phyloP scores from a whole-genome alignment of 2,888 invertebrate genomes.

The Orchesella flavescens region DNA sequence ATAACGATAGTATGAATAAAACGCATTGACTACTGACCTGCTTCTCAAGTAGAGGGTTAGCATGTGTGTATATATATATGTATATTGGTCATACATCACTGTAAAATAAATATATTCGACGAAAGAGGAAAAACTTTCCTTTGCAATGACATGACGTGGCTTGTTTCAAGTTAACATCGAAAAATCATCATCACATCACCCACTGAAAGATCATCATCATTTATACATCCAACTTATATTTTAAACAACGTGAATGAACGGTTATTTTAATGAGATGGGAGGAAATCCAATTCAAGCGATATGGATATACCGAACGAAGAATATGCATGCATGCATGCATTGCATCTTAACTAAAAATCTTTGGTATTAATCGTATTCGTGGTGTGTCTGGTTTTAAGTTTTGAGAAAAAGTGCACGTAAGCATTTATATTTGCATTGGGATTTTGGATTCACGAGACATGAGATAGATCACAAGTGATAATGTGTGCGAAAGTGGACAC shows the following conservation, averaged over 20 bases:
- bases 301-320: not conserved
- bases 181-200: not conserved
- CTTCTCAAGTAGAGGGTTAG: slow-evolving; percentile 12
- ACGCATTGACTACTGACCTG: slow-evolving; percentile 35
- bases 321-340: not conserved
- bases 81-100: too few relatives aligned
- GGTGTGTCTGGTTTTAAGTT: too few relatives aligned
- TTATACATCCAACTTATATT: not conserved
- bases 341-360: not conserved
- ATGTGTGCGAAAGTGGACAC: too few relatives aligned
- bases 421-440: too few relatives aligned
- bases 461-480: too few relatives aligned
- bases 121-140: slow-evolving; percentile 15
- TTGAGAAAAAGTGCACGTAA: too few relatives aligned
- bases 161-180: not conserved
- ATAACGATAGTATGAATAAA: not conserved
- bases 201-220: too few relatives aligned
- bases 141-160: not conserved
- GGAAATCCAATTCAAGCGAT: not conserved
- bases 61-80: too few relatives aligned
- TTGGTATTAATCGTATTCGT: too few relatives aligned
- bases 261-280: slow-evolving; percentile 17
- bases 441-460: too few relatives aligned
- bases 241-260: slow-evolving; percentile 1
- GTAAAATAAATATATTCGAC: too few relatives aligned